phyloP scores from a whole-genome alignment of 2,797 vertebrate species.

The Salarias fasciatus region DNA sequence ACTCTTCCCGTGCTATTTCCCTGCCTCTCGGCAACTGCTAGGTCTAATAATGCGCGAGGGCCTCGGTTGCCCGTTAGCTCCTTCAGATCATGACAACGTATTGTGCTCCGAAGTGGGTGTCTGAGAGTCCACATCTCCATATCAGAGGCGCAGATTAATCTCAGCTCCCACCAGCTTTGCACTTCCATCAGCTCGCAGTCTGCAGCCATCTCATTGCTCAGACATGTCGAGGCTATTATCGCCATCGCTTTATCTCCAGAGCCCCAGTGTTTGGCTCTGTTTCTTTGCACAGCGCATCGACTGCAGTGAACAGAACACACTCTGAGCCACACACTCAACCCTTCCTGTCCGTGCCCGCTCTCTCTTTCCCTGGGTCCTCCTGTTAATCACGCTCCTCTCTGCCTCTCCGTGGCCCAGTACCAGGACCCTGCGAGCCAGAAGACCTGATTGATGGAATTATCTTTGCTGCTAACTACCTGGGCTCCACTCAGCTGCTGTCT shows the following conservation, averaged over 20 bases:
- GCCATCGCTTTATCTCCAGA: constrained; percentile 37
- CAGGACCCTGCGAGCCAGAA: constrained; percentile 97
- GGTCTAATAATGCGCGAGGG: constrained; percentile 39
- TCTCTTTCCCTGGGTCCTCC: constrained; percentile 21
- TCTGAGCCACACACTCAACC: constrained; percentile 11
- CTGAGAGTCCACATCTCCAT: constrained; percentile 70
- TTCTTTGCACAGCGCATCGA: constrained; percentile 25
- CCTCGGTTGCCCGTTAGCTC: constrained; percentile 39
- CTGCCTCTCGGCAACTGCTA: constrained; percentile 38
- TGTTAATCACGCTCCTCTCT: constrained; percentile 36
- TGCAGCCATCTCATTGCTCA: constrained; percentile 49
- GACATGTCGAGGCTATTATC: constrained; percentile 40
- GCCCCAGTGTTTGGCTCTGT: constrained; percentile 45
- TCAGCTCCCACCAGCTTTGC: constrained; percentile 35
- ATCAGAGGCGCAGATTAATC: constrained; percentile 70
- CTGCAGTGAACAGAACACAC: constrained; percentile 38
- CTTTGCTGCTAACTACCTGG: constrained; percentile 99
- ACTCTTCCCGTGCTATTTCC: constrained; percentile 14
- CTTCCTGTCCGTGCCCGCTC: constrained; percentile 20
- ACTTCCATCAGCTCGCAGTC: constrained; percentile 48
- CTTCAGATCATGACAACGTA: constrained; percentile 56
- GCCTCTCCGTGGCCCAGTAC: constrained; percentile 84
- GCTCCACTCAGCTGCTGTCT: constrained; percentile 97
- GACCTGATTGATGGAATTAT: constrained; percentile 99
- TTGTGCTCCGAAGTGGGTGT: constrained; percentile 58